Evolutionary conservation across 2,888 invertebrate species (phyloP).

Genomic region (Heterodera filipjevi): DNA sequence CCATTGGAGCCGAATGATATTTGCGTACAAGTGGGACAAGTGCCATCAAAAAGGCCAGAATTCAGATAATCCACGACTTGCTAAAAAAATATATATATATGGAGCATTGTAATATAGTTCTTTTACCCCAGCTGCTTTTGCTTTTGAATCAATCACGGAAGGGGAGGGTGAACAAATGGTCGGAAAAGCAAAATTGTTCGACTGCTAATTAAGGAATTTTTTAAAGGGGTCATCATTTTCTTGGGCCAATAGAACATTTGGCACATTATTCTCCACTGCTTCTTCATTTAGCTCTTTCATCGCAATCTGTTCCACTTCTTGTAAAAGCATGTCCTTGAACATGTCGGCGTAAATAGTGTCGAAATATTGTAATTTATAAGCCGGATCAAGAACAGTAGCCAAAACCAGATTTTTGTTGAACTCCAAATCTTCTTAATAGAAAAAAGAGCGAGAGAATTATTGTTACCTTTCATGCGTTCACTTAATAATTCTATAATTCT

Average conservation of each 20-base stretch:
- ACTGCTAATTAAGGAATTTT: not conserved
- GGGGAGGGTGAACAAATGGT: not conserved
- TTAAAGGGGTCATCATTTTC: not conserved
- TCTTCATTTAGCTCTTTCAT: not conserved
- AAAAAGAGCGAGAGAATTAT: not conserved
- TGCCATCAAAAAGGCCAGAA: not conserved
- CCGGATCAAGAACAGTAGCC: not conserved
- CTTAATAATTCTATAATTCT: not conserved
- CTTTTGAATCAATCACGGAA: not conserved
- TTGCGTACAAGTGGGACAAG: too few species aligned
- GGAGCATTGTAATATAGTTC: not conserved
- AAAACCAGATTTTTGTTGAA: not conserved
- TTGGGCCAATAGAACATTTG: not conserved
- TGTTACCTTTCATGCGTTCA: not conserved
- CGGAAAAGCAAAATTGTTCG: not conserved
- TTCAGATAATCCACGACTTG: constrained; percentile 6
- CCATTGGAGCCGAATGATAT: too few species aligned
- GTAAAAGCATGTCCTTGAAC: not conserved
- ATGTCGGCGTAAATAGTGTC: not conserved
- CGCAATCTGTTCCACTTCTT: not conserved
- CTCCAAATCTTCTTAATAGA: not conserved
- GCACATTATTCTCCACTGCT: not conserved
- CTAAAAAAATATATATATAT: not conserved
- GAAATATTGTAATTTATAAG: not conserved
- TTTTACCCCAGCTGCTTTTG: not conserved